Evolutionary conservation across 2,888 invertebrate species (phyloP), one percentile per base, ranked within the genome.

Genomic region (Odontocerum albicorne): DNA sequence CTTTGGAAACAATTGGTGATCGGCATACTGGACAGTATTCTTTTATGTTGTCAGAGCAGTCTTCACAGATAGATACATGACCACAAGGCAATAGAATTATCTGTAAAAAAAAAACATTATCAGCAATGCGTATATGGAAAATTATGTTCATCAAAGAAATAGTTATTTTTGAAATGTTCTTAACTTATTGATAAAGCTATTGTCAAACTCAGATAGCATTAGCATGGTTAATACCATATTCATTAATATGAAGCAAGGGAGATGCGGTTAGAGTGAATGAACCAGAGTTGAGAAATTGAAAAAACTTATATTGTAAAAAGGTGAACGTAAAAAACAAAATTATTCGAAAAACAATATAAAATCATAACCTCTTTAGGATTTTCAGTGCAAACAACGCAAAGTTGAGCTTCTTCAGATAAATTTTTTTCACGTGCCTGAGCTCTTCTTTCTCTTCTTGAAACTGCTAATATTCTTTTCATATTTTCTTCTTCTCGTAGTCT

Each of bases 21-120:
- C 93, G 78, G 71, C 95, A 95, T 21, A 94, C 82, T 0, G 95
- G 95, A 66, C 95, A 95, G 45, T 71, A 71, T 55, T 82, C 79
- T 12, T 72, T 75, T 54, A 94, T 87, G 66, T 84, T 83, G 60
- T 85, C 83, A 1, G 84, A 83, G 68, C 95, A 95, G 69, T 93
- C 90, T 69, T 90, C 90, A 68, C 95, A 95, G 20, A 94, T 72
- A 65, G 93, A 93, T 4, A 94, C 89, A 69, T 95, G 95, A 0
- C 94, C 94, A 70, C 95, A 95, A 0, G 93, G 91, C 58, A 95
- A 71, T 49, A 94, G 72, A 64, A 94, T 89, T 33, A 92, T 86
- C 85, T 87, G 70, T 21, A 76, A 76, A 46, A 36, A 21, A 36
- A 39, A 49, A 59, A 56, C n/a, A n/a, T n/a, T n/a, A n/a, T n/a